These are phyloP conservation scores for Anoplolepis gracilipes DNA, from an alignment of 1,140 invertebrate genomes.

Conservation along the genomic window DNA sequence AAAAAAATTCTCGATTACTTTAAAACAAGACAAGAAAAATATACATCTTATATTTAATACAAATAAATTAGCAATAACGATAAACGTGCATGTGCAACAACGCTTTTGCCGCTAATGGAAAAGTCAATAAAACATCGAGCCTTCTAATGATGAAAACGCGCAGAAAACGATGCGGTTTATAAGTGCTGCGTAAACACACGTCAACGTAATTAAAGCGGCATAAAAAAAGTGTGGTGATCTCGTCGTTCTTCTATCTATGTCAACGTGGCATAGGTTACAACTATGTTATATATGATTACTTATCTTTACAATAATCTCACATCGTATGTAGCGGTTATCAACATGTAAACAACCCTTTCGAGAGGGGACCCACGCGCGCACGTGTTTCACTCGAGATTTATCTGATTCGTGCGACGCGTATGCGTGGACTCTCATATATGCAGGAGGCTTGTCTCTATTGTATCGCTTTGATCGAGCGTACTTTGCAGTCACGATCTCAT, in stretches of 20 bases:
- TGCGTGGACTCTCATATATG: not conserved
- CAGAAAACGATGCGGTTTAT: constrained; percentile 20
- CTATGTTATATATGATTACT: constrained; percentile 55
- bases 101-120: not conserved
- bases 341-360: constrained; percentile 75
- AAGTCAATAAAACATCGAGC: constrained; percentile 9
- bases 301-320: constrained; percentile 78
- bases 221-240: constrained; percentile 41
- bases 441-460: constrained; percentile 20
- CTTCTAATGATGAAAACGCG: constrained; percentile 13
- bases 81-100: not conserved
- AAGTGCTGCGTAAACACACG: constrained; percentile 72
- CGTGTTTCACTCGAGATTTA: constrained; percentile 63
- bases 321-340: constrained; percentile 75
- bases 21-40: not conserved
- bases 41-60: not conserved
- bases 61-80: not conserved
- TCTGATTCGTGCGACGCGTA: constrained; percentile 39
- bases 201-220: constrained; percentile 65
- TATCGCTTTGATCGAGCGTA: not conserved
- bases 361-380: constrained; percentile 43
- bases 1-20: not conserved
- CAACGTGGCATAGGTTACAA: constrained; percentile 50
- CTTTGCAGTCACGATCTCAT: constrained; percentile 22
- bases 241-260: constrained; percentile 57